phyloP scores from a whole-genome alignment of 2,888 invertebrate genomes.

The Drosophila demipolita region DNA sequence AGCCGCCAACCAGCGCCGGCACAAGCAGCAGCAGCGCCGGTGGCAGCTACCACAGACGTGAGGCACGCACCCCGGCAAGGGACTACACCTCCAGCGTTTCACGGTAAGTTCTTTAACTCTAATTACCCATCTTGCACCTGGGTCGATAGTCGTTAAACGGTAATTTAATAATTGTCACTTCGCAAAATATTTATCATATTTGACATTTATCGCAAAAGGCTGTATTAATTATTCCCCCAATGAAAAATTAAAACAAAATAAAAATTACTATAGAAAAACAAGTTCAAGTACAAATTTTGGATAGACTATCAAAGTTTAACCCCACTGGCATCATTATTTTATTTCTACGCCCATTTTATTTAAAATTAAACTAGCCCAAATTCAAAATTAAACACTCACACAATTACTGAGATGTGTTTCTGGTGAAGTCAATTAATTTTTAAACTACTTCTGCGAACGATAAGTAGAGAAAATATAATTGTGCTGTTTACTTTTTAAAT shows the following conservation, averaged over 20 bases:
- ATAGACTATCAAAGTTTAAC: background rate
- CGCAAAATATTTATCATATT: background rate
- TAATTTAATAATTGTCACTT: background rate
- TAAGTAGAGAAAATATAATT: too few relatives aligned
- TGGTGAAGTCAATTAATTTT: background rate
- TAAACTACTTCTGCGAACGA: too few relatives aligned
- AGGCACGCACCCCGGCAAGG: conserved; percentile 75
- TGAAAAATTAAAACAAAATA: background rate
- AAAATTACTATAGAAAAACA: background rate
- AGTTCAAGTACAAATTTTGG: background rate
- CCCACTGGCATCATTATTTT: background rate
- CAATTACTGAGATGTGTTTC: background rate
- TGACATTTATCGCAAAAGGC: background rate
- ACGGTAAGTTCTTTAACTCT: conserved; percentile 61
- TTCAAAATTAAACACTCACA: too few relatives aligned
- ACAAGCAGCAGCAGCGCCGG: conserved; percentile 35
- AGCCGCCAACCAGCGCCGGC: conserved; percentile 69
- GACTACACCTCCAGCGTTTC: conserved; percentile 81
- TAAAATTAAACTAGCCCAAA: too few relatives aligned
- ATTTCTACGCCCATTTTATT: too few relatives aligned
- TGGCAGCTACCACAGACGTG: conserved; percentile 75
- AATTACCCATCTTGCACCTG: too few relatives aligned
- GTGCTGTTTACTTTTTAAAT: background rate
- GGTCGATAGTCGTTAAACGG: background rate
- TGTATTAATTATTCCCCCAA: background rate